Conservation (phyloP, 2,113 vertebrate species). For the Oncorhynchus kisutch region DNA sequence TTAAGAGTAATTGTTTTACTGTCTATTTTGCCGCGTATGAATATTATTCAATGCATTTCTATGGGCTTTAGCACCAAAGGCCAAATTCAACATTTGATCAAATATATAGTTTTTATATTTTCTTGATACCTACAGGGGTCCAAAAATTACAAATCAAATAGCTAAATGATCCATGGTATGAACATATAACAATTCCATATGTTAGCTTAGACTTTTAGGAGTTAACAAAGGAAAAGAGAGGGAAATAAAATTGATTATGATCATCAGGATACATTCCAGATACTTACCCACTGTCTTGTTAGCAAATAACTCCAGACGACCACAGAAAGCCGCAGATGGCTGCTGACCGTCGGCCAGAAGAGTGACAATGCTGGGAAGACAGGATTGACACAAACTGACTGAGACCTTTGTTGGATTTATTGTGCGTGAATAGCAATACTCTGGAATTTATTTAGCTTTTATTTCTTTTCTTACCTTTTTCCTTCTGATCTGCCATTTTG, state of each 20-base stretch:
- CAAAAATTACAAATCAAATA: no score
- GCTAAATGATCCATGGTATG: no score
- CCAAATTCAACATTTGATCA: no score
- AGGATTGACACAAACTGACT: slow-evolving; percentile 17
- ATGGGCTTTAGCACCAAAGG: no score
- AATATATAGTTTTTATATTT: background rate
- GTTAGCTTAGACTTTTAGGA: slow-evolving; percentile 20
- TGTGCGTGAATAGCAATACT: slow-evolving; percentile 53
- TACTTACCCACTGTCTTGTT: slow-evolving; percentile 6
- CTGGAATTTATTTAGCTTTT: slow-evolving; percentile 41
- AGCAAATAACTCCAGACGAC: background rate
- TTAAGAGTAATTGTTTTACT: no score
- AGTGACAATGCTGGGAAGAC: slow-evolving; percentile 7
- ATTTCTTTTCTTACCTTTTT: slow-evolving; percentile 30
- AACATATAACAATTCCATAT: background rate
- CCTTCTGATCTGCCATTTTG: slow-evolving; percentile 53
- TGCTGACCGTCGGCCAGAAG: background rate
- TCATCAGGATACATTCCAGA: background rate
- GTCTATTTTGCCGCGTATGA: no score
- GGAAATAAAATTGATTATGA: background rate
- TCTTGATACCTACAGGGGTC: no score
- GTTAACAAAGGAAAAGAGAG: background rate
- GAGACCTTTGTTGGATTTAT: slow-evolving; percentile 44
- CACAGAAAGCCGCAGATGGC: slow-evolving; percentile 5
- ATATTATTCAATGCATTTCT: no score